Evolutionary conservation across 1,140 invertebrate species (phyloP).

Genomic region (Drosophila sechellia): DNA sequence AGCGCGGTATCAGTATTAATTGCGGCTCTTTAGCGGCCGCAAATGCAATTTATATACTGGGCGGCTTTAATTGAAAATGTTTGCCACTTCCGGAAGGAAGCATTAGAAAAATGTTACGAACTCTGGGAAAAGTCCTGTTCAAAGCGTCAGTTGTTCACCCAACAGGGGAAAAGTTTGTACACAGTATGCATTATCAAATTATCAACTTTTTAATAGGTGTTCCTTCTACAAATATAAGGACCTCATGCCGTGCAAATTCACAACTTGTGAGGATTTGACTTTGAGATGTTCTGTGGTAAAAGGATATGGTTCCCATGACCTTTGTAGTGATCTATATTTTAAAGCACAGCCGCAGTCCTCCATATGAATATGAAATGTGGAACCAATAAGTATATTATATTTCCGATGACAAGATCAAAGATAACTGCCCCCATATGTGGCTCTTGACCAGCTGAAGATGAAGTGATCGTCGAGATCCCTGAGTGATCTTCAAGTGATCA

Average conservation of each 20-base stretch:
- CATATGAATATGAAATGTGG: conserved; percentile 16
- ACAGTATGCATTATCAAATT: conserved; percentile 23
- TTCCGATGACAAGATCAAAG: conserved; percentile 30
- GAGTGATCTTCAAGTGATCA: conserved; percentile 46
- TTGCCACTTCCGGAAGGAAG: conserved; percentile 66
- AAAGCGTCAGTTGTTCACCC: conserved; percentile 26
- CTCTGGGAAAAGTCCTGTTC: conserved; percentile 4
- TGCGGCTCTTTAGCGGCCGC: conserved; percentile 72
- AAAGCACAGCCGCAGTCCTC: not conserved
- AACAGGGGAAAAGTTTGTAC: conserved; percentile 8
- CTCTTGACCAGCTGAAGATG: conserved; percentile 31
- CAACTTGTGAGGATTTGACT: too few species aligned
- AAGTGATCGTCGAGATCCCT: conserved; percentile 9
- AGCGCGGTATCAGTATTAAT: conserved; percentile 53
- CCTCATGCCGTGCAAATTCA: too few species aligned
- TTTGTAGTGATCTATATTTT: not conserved
- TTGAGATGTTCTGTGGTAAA: too few species aligned
- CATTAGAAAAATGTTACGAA: conserved; percentile 61
- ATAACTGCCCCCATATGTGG: conserved; percentile 47
- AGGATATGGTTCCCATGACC: too few species aligned
- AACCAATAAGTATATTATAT: conserved; percentile 24
- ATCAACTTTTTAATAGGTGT: conserved; percentile 1
- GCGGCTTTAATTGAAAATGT: conserved; percentile 69
- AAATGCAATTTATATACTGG: conserved; percentile 21
- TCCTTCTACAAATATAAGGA: not conserved